phyloP scores from a whole-genome alignment of 2,888 invertebrate species.

The Teinopalpus imperialis region DNA sequence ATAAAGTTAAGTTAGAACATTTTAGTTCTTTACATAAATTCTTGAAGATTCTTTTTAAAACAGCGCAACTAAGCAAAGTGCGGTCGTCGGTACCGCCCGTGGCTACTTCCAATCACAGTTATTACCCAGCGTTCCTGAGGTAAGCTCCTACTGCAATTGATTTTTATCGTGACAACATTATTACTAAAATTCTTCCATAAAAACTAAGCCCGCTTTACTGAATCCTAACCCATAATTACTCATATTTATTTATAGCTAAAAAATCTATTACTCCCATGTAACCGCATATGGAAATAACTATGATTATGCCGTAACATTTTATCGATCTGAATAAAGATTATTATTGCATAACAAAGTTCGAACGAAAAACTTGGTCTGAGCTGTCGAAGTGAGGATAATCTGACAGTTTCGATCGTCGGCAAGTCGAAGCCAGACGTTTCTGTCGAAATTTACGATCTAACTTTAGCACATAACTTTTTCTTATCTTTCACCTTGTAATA shows the following conservation, averaged over 20 bases:
- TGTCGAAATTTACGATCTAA: slow-evolving; percentile 70
- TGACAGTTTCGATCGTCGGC: slow-evolving; percentile 55
- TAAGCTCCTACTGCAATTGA: slow-evolving; percentile 61
- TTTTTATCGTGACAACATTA: slow-evolving; percentile 75
- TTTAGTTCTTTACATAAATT: too few relatives aligned
- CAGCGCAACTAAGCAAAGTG: slow-evolving; percentile 23
- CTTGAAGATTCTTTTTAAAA: slow-evolving; percentile 21
- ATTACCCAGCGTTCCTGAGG: slow-evolving; percentile 66
- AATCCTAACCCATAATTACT: slow-evolving; percentile 41
- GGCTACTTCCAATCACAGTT: slow-evolving; percentile 53
- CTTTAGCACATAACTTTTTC: slow-evolving; percentile 72
- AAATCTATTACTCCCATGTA: slow-evolving; percentile 48
- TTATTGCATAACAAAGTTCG: slow-evolving; percentile 52
- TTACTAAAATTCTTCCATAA: slow-evolving; percentile 52
- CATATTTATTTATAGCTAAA: slow-evolving; percentile 43
- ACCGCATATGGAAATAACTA: slow-evolving; percentile 11
- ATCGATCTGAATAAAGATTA: slow-evolving; percentile 39
- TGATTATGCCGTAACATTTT: not conserved
- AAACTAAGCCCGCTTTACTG: slow-evolving; percentile 36
- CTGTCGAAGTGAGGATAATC: slow-evolving; percentile 71
- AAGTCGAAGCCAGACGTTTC: slow-evolving; percentile 67
- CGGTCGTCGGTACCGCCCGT: slow-evolving; percentile 34
- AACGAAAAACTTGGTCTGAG: slow-evolving; percentile 56
- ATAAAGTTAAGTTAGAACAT: too few relatives aligned
- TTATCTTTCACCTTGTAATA: slow-evolving; percentile 63